Percentiles rank a stretch among this genome's conserved stretches.
These are phyloP conservation scores for Apamea monoglypha DNA, from an alignment of 2,888 invertebrate species.

Conservation along the genomic window DNA sequence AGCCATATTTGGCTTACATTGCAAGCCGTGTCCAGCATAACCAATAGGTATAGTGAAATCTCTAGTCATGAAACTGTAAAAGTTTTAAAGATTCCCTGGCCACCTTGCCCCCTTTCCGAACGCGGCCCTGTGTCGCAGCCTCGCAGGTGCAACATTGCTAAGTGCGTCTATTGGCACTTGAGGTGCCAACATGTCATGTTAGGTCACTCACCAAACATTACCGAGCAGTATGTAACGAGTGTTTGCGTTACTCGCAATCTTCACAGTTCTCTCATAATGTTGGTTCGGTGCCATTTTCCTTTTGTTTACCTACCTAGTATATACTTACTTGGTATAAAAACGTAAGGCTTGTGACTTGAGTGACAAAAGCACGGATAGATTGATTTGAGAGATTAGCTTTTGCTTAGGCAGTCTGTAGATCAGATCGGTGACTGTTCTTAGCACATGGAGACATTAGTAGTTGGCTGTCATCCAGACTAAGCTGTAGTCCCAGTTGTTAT, in stretches of 20 bases:
- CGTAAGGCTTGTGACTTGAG: neutral
- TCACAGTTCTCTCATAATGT: neutral
- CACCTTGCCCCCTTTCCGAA: neutral
- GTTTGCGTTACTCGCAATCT: slow-evolving; percentile 9
- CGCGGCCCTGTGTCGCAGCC: slow-evolving; percentile 20
- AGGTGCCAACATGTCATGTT: slow-evolving; percentile 34
- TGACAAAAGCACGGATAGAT: too few relatives aligned
- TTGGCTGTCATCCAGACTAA: too few relatives aligned
- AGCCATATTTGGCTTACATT: neutral
- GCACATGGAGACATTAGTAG: too few relatives aligned
- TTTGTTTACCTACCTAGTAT: neutral
- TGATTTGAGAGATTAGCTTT: too few relatives aligned
- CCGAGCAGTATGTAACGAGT: slow-evolving; percentile 1
- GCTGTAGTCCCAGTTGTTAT: too few relatives aligned
- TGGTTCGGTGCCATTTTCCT: neutral
- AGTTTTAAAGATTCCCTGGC: neutral
- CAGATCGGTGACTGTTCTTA: too few relatives aligned
- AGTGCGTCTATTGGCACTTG: slow-evolving; percentile 39
- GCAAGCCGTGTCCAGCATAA: neutral
- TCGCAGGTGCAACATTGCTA: slow-evolving; percentile 34
- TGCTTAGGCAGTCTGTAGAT: too few relatives aligned
- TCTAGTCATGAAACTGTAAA: neutral
- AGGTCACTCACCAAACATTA: slow-evolving; percentile 31
- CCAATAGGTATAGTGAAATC: neutral
- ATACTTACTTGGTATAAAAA: neutral